Evolutionary conservation across 2,797 vertebrate genomes (phyloP).

Genomic region (Periparus ater): DNA sequence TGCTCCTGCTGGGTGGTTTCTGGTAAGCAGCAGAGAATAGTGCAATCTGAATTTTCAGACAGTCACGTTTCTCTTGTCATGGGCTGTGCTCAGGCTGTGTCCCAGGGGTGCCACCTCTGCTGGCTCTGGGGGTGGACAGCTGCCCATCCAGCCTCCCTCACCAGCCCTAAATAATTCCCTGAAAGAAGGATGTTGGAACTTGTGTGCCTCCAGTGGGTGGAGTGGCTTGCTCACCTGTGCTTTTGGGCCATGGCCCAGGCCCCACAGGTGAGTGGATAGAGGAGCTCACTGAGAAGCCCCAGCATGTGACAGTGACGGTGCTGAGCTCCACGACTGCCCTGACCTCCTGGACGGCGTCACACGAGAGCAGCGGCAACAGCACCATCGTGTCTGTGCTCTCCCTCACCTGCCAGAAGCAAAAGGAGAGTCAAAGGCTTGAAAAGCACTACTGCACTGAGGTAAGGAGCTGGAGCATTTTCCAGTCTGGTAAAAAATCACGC

Average conservation of each 20-base stretch:
- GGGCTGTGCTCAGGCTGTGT: not conserved
- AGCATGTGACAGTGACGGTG: conserved; percentile 80
- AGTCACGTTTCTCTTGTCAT: accelerated
- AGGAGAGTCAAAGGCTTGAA: conserved; percentile 90
- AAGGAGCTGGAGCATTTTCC: not conserved
- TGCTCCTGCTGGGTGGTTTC: not conserved
- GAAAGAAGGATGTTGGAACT: not conserved
- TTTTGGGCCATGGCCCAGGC: conserved; percentile 67
- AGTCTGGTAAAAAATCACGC: accelerated
- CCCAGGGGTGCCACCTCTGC: not conserved
- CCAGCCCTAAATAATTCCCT: not conserved
- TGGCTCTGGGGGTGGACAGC: not conserved
- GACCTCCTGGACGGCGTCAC: conserved; percentile 83
- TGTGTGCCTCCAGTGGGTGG: not conserved
- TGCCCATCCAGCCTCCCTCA: not conserved
- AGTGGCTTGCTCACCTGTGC: not conserved
- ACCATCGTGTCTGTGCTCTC: conserved; percentile 91
- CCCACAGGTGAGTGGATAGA: conserved; percentile 86
- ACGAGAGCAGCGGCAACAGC: conserved; percentile 77
- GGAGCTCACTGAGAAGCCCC: conserved; percentile 87
- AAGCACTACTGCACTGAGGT: conserved; percentile 90
- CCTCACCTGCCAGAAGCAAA: conserved; percentile 89
- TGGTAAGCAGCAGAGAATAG: not conserved
- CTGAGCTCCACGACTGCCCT: conserved; percentile 86
- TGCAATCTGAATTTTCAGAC: not conserved